Evolutionary conservation across 2,113 vertebrate species (phyloP).

Genomic region (Stigmatopora argus): DNA sequence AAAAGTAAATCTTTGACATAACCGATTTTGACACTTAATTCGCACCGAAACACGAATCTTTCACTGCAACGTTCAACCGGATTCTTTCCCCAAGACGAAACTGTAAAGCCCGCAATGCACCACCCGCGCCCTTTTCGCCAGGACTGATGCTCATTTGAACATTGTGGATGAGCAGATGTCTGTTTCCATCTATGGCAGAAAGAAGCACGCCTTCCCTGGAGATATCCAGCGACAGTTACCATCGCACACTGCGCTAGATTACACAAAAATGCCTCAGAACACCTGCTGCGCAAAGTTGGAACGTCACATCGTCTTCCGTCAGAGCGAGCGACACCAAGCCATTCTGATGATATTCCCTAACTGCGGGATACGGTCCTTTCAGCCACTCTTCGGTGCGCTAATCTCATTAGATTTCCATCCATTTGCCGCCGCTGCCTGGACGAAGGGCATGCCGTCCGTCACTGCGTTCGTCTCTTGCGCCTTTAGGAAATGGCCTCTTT

Average conservation of each 20-base stretch:
- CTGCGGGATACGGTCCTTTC: constrained; percentile 15
- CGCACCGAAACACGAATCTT: too few relatives aligned
- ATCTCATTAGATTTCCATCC: constrained; percentile 53
- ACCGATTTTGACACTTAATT: too few relatives aligned
- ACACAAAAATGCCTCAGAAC: background rate
- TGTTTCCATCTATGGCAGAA: background rate
- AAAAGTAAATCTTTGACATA: too few relatives aligned
- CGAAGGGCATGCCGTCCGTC: constrained; percentile 17
- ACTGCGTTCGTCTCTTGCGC: constrained; percentile 34
- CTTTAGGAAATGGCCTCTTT: constrained; percentile 26
- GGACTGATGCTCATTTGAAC: background rate
- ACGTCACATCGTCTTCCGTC: constrained; percentile 19
- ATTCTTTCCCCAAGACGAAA: background rate
- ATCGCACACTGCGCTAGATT: background rate
- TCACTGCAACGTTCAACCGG: background rate
- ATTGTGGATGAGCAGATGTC: background rate
- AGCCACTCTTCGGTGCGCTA: constrained; percentile 27
- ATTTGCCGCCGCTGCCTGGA: constrained; percentile 50
- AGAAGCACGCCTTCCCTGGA: background rate
- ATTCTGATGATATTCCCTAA: constrained; percentile 18
- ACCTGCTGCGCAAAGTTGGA: constrained; percentile 8
- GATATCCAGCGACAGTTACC: background rate
- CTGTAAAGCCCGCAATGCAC: background rate
- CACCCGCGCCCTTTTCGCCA: background rate
- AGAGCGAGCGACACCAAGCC: constrained; percentile 3